Evolutionary conservation across 1,140 invertebrate genomes (phyloP).

Genomic region (Pseudomyrmex concolor): DNA sequence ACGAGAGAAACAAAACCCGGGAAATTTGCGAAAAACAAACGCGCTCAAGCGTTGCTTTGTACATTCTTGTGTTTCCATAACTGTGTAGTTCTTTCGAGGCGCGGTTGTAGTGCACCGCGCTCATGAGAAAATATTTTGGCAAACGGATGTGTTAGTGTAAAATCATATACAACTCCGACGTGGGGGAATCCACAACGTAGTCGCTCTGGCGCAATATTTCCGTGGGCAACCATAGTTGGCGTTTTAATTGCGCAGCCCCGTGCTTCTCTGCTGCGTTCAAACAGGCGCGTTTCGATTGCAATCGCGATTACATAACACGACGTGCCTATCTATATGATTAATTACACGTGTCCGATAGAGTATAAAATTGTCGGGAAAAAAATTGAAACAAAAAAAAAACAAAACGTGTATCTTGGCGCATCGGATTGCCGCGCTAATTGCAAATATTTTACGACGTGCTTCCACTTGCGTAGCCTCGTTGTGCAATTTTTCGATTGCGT

Average conservation of each 20-base stretch:
- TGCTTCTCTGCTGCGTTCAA: constrained; percentile 15
- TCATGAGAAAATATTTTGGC: neutral
- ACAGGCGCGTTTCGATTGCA: neutral
- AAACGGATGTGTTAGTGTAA: neutral
- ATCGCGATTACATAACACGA: neutral
- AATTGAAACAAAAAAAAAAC: neutral
- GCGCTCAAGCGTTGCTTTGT: no score
- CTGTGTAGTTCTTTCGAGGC: no score
- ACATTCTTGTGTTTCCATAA: no score
- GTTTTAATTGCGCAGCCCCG: constrained; percentile 11
- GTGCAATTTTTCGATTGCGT: neutral
- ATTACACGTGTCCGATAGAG: constrained; percentile 7
- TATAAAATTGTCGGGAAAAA: constrained; percentile 10
- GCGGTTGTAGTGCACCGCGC: neutral
- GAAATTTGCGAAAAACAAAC: no score
- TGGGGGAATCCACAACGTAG: neutral
- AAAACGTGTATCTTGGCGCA: neutral
- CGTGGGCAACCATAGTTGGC: neutral
- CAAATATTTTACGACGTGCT: neutral
- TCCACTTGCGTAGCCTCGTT: neutral
- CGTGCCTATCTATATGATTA: constrained; percentile 32
- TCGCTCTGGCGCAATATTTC: neutral
- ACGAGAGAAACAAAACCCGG: no score
- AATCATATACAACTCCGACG: neutral
- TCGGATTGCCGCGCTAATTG: neutral